These are phyloP conservation scores for Polyommatus icarus DNA, from an alignment of 2,888 invertebrate genomes.

Conservation along the genomic window DNA sequence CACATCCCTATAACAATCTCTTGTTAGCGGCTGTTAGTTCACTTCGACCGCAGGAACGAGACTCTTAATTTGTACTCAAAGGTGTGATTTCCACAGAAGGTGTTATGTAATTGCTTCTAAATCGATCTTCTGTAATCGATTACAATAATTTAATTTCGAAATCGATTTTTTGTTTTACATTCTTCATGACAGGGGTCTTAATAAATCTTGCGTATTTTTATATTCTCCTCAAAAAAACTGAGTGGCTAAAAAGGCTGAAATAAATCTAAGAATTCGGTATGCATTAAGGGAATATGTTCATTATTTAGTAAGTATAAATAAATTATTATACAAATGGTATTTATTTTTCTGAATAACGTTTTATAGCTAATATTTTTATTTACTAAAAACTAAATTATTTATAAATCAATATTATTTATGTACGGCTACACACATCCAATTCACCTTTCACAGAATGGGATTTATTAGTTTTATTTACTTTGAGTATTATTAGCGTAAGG, in stretches of 20 bases:
- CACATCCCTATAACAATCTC: conserved; percentile 73
- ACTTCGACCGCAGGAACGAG: conserved; percentile 62
- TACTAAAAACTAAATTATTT: conserved; percentile 27
- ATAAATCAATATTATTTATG: conserved; percentile 47
- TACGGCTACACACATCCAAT: conserved; percentile 44
- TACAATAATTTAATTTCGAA: conserved; percentile 53
- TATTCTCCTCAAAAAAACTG: background rate
- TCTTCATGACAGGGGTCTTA: background rate
- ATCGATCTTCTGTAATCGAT: conserved; percentile 52
- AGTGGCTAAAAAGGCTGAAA: background rate
- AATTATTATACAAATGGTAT: background rate
- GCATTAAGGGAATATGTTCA: background rate
- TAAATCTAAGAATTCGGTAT: background rate
- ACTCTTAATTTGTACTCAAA: conserved; percentile 69
- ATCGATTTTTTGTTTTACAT: conserved; percentile 42
- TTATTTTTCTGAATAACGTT: background rate
- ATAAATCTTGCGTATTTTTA: background rate
- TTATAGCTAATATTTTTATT: background rate
- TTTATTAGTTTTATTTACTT: conserved; percentile 78
- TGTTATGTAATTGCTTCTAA: conserved; percentile 72
- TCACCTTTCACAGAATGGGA: conserved; percentile 67
- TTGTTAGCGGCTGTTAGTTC: conserved; percentile 75
- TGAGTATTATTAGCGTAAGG: conserved; percentile 45
- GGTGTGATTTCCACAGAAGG: conserved; percentile 72
- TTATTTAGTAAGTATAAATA: no score